These are phyloP conservation scores for Ornithoptera priamus DNA, from an alignment of 2,888 invertebrate genomes.

Conservation along the genomic window DNA sequence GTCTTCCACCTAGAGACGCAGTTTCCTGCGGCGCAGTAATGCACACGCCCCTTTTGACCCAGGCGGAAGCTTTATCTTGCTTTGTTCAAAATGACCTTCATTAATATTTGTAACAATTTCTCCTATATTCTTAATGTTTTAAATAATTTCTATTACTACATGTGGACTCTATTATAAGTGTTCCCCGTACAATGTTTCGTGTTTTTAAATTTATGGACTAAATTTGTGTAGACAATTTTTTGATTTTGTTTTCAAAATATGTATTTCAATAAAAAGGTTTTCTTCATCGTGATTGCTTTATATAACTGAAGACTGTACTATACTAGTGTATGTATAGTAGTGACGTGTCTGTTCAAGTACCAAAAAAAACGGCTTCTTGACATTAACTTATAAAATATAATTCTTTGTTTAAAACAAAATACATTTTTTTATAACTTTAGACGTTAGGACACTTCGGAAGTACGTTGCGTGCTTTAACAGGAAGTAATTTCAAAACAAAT, in stretches of 20 bases:
- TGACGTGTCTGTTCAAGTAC: no score
- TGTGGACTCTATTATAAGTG: background rate
- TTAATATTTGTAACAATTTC: background rate
- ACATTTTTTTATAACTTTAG: no score
- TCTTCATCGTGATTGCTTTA: background rate
- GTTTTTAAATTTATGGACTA: background rate
- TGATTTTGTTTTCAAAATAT: background rate
- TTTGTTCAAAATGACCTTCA: conserved; percentile 20
- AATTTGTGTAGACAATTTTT: background rate
- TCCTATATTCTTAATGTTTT: background rate
- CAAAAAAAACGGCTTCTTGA: no score
- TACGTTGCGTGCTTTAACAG: no score
- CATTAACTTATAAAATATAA: no score
- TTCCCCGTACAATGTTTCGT: background rate
- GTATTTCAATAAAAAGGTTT: no score
- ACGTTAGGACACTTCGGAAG: no score
- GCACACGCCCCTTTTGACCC: conserved; percentile 32
- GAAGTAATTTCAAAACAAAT: background rate
- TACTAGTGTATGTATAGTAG: no score
- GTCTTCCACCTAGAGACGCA: conserved; percentile 63
- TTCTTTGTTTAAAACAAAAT: no score
- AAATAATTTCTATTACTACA: background rate
- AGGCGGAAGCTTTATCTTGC: conserved; percentile 6
- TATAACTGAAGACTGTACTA: no score
- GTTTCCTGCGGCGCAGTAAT: conserved; percentile 48